These are phyloP conservation scores for Eufriesea mexicana DNA, from an alignment of 1,140 invertebrate species.

Conservation along the genomic window DNA sequence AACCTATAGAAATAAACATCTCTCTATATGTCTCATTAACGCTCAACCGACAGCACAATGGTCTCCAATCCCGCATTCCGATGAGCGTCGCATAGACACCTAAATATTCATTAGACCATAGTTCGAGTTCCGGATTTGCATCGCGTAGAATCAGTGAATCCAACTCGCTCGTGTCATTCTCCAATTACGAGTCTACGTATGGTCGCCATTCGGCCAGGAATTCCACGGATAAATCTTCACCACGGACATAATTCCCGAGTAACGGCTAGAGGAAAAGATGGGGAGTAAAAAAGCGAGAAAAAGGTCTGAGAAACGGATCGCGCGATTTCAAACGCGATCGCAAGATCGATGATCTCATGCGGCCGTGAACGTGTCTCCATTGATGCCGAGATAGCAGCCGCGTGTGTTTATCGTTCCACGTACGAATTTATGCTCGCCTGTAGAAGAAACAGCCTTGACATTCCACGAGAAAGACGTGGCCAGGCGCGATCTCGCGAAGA, in stretches of 20 bases:
- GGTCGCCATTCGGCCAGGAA: too few relatives aligned
- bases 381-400: slow-evolving; percentile 43
- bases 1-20: not conserved
- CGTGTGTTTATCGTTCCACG: slow-evolving; percentile 44
- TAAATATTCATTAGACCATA: not conserved
- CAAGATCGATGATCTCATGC: slow-evolving; percentile 58
- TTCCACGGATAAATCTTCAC: too few relatives aligned
- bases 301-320: not conserved
- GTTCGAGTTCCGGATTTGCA: too few relatives aligned
- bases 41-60: not conserved
- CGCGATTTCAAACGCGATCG: slow-evolving; percentile 23
- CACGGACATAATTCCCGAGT: too few relatives aligned
- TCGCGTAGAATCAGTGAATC: not conserved
- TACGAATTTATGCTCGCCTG: slow-evolving; percentile 56
- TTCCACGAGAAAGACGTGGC: slow-evolving; percentile 60
- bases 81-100: too few relatives aligned
- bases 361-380: slow-evolving; percentile 40
- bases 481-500: slow-evolving; percentile 26
- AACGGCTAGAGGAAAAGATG: too few relatives aligned
- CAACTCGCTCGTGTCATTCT: not conserved
- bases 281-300: not conserved
- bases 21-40: not conserved
- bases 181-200: too few relatives aligned
- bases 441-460: slow-evolving; percentile 59
- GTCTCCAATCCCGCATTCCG: not conserved